Evolutionary conservation across 2,113 vertebrate genomes (phyloP).

Genomic region (Alethe castanea): DNA sequence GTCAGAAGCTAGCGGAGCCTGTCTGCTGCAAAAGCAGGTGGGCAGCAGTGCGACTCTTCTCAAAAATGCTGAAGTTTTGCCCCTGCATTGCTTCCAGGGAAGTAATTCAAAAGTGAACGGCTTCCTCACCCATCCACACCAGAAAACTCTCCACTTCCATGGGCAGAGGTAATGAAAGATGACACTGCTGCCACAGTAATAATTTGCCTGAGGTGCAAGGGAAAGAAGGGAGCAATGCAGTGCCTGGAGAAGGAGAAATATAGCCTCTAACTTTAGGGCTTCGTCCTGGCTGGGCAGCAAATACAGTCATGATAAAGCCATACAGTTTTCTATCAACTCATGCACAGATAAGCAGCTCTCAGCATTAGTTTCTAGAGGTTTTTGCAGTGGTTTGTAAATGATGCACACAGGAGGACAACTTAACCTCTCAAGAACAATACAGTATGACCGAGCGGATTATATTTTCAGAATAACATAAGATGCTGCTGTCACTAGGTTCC

Average conservation of each 20-base stretch:
- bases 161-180: background rate
- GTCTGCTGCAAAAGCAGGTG: background rate
- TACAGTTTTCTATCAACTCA: background rate
- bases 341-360: background rate
- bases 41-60: background rate
- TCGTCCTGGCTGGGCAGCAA: background rate
- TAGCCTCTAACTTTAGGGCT: background rate
- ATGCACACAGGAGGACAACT: background rate
- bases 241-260: background rate
- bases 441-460: fast-evolving
- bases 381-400: background rate
- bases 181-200: background rate
- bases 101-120: background rate
- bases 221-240: background rate
- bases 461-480: background rate
- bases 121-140: background rate
- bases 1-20: background rate
- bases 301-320: background rate
- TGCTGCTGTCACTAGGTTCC: background rate
- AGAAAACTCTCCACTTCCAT: background rate
- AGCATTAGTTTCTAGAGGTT: background rate
- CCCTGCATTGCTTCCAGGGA: background rate
- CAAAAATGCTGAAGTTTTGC: background rate
- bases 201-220: background rate
- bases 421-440: background rate